A percentile compares a stretch with the other conserved stretches of the same genome.
These are phyloP conservation scores for Drosophila ercepeae DNA, from an alignment of 1,140 invertebrate genomes.

Conservation along the genomic window DNA sequence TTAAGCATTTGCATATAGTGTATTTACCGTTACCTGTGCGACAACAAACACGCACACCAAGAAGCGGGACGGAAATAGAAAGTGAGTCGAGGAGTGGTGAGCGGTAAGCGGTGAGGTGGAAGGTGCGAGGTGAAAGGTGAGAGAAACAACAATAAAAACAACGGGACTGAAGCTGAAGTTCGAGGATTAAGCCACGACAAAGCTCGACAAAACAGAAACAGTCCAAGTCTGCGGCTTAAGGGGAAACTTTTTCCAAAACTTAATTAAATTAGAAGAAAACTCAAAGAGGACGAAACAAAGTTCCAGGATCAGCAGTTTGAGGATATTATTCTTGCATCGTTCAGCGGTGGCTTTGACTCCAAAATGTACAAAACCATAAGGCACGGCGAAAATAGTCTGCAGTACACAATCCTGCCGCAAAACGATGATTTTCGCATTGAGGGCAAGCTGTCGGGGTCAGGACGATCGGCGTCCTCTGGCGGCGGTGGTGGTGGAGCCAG, in stretches of 20 bases:
- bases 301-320: background rate
- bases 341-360: background rate
- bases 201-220: background rate
- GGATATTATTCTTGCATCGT: too few relatives aligned
- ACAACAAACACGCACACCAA: constrained; percentile 18
- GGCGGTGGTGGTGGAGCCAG: constrained; percentile 13
- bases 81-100: too few relatives aligned
- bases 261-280: background rate
- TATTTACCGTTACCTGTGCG: constrained; percentile 26
- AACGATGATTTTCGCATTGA: constrained; percentile 87
- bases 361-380: constrained; percentile 90
- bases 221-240: background rate
- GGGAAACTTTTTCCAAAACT: background rate
- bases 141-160: constrained; percentile 24
- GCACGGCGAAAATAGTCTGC: constrained; percentile 89
- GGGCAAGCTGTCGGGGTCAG: constrained; percentile 84
- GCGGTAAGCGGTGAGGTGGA: background rate
- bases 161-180: background rate
- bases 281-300: background rate
- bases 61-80: background rate
- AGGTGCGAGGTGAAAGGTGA: constrained; percentile 19
- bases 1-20: constrained; percentile 13
- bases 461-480: constrained; percentile 16
- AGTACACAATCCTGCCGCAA: constrained; percentile 89
- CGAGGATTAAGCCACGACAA: constrained; percentile 8